Base-by-base conservation (phyloP, 1,140 invertebrate species). In the Rhagoletis pomonella region DNA sequence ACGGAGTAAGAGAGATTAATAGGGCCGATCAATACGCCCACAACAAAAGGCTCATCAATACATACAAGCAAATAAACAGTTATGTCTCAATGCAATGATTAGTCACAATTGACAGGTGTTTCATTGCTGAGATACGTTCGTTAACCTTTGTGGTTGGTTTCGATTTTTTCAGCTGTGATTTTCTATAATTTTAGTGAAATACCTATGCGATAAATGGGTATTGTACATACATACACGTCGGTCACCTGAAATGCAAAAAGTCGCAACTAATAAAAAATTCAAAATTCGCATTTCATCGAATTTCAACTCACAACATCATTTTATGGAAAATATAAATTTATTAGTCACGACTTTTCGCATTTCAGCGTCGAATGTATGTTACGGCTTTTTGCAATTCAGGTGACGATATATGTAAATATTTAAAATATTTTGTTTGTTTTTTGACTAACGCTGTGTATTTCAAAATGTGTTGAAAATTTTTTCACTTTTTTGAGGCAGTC, bases 71-170 rank as follows among this genome's bases (percentile, higher is more conserved):
- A 81, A 50, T 55, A 44, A 55, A 81, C 44, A 1, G 10, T 19
- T 58, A 14, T 55, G 44, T n/a, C 19, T 81, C n/a, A 81, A 55
- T n/a, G 29, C 47, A n/a, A 29, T 81, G 44, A 81, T 58, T 29
- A 81, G 73, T 58, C 73, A 81, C 73, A 81, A 81, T 19, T 14
- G 19, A 55, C 73, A 81, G 67, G 12, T 73, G 67, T 47, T 81
- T 81, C 73, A 10, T 10, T 2, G 7, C 19, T 81, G 73, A 55
- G 12, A 50, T 2, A 0, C 50, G 73, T 50, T 81, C 73, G 19
- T 47, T 81, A 55, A 81, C 73, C 73, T 17, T n/a, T 29, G 55
- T 55, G 10, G 29, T 67, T 29, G 64, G 7, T 55, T 17, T 19
- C 5, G 39, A 67, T 19, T 55, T 55, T 55, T 5, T 5, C 10